These are phyloP conservation scores for Oxyscelio sp. DNA, from an alignment of 2,888 invertebrate species.

Conservation along the genomic window DNA sequence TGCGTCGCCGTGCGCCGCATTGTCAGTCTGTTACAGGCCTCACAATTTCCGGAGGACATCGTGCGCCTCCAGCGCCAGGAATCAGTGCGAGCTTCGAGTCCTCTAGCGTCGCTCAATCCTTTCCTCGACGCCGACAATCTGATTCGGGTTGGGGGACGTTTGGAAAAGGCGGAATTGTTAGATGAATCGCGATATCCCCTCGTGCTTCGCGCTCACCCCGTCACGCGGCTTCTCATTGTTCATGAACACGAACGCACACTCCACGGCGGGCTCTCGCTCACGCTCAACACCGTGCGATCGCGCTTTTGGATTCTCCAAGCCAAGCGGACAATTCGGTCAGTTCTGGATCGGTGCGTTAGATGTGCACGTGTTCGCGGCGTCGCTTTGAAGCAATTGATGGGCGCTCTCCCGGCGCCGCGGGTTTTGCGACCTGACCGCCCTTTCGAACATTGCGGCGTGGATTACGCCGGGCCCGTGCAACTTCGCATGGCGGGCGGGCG, in stretches of 20 bases:
- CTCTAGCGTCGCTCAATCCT: constrained; percentile 26
- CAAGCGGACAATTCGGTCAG: constrained; percentile 12
- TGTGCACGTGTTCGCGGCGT: constrained; percentile 21
- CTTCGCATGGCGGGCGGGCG: constrained; percentile 32
- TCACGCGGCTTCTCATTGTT: constrained; percentile 6
- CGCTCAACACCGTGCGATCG: constrained; percentile 31
- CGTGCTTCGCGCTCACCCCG: constrained; percentile 26
- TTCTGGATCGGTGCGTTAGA: constrained; percentile 40
- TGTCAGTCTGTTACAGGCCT: not conserved
- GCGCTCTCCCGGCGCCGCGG: not conserved
- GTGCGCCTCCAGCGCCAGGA: too few species aligned
- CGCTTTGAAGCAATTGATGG: not conserved
- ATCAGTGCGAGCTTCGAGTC: not conserved
- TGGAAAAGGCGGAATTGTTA: constrained; percentile 46
- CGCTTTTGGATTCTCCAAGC: constrained; percentile 38
- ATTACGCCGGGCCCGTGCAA: not conserved
- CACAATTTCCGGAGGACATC: not conserved
- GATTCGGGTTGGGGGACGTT: constrained; percentile 70
- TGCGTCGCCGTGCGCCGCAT: too few species aligned
- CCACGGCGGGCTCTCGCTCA: constrained; percentile 53
- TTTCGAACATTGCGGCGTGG: not conserved
- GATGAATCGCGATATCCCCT: constrained; percentile 51
- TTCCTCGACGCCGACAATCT: constrained; percentile 55
- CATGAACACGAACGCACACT: constrained; percentile 41
- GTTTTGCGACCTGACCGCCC: not conserved